Evolutionary conservation across 2,113 vertebrate genomes (phyloP).

Genomic region (Atlantisia rogersi): DNA sequence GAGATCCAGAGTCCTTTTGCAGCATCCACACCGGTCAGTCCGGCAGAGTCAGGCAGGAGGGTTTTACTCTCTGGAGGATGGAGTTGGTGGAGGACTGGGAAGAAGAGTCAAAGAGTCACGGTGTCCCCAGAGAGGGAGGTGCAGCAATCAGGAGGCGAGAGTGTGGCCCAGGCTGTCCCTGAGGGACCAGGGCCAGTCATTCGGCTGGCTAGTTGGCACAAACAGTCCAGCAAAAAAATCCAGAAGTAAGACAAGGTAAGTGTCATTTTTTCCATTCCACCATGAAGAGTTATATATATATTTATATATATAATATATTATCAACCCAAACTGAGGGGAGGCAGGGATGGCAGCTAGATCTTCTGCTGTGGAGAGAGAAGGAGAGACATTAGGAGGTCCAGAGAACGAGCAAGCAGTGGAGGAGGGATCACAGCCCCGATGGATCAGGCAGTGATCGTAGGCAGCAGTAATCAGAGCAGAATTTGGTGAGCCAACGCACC

Average conservation of each 20-base stretch:
- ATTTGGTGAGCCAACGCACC: slow-evolving; percentile 35
- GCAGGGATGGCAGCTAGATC: slow-evolving; percentile 71
- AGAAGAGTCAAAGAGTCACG: not conserved
- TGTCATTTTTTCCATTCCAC: slow-evolving; percentile 73
- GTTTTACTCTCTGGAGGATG: slow-evolving; percentile 57
- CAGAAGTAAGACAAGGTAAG: slow-evolving; percentile 62
- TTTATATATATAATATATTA: slow-evolving; percentile 74
- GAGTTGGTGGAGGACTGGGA: not conserved
- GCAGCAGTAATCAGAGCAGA: not conserved
- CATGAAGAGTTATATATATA: slow-evolving; percentile 68
- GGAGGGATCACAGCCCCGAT: not conserved
- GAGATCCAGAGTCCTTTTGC: slow-evolving; percentile 23
- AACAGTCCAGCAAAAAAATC: slow-evolving; percentile 75
- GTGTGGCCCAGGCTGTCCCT: not conserved
- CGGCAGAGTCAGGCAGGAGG: slow-evolving; percentile 40
- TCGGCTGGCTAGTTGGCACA: slow-evolving; percentile 80
- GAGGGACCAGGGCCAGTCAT: not conserved
- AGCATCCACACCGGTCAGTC: not conserved
- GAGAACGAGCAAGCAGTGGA: rapidly evolving
- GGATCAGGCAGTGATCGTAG: not conserved
- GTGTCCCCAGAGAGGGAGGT: not conserved
- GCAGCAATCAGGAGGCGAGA: not conserved
- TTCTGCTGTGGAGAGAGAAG: slow-evolving; percentile 76
- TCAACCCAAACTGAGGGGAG: slow-evolving; percentile 65
- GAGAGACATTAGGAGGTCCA: not conserved